Evolutionary conservation across 2,797 vertebrate genomes (phyloP), one percentile per base, ranked within the genome.

Genomic region (Sphaeramia orbicularis): DNA sequence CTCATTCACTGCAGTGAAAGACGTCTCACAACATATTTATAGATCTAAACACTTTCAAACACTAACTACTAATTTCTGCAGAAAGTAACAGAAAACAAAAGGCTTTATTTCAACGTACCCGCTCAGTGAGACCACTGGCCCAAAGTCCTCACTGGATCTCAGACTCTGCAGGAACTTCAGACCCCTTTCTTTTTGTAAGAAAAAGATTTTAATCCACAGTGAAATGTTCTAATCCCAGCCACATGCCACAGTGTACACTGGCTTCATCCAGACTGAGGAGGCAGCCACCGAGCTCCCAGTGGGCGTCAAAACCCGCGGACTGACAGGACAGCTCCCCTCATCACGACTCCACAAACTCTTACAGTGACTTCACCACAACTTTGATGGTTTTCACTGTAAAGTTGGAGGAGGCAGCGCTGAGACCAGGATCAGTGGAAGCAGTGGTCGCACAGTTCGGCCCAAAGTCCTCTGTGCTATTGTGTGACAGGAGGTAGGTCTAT

Each of bases 161-260:
- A 8, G 32, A 42, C 70, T 67, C 68, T 56, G 80, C 78, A 65
- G 57, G 30, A 85, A 67, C 73, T 69, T 74, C 78, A 81, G 63
- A 63, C 79, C 74, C 60, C 43, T 61, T 86, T 75, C 76, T 63
- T 73, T 71, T 24, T 80, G 54, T 76, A 30, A 84, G 83, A 76
- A 78, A 90, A 90, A 84, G 87, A 81, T 82, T 45, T 90, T 94
- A 95, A 95, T 92, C 91, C 93, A 91, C 74, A 91, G 68, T 93
- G 91, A 95, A 92, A 88, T 93, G 76, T 85, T 81, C 83, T 95
- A 95, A 96, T 95, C 94, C 89, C 81, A 91, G 92, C 93, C 95
- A 93, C 87, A 87, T 92, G 95, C 84, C 89, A 85, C 72, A 51
- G 61, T 87, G 83, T 83, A 89, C 88, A 77, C 88, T 60, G 78